Evolutionary conservation across 2,888 invertebrate species (phyloP).

Genomic region (Orgyia antiqua): DNA sequence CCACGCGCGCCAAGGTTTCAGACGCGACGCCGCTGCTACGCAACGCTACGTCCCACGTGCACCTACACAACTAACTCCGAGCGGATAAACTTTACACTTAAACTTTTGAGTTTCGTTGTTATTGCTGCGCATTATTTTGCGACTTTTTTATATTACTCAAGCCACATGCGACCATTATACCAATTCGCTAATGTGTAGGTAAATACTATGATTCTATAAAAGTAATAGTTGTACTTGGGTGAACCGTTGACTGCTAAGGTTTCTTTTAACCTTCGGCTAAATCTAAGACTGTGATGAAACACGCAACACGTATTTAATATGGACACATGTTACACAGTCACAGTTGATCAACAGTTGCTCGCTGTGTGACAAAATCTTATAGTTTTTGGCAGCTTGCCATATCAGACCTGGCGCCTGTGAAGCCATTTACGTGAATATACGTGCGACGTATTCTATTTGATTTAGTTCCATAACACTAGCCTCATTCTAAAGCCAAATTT

Average conservation of each 20-base stretch:
- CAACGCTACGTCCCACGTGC: conserved; percentile 15
- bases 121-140: conserved; percentile 40
- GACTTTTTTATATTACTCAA: conserved; percentile 36
- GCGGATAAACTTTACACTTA: conserved; percentile 7
- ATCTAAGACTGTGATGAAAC: conserved; percentile 6
- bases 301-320: conserved; percentile 14
- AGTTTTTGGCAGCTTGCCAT: conserved; percentile 23
- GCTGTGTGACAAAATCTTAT: conserved; percentile 16
- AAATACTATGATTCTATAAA: no score
- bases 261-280: no score
- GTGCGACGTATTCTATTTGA: background rate
- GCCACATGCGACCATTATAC: conserved; percentile 43
- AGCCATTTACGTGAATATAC: background rate
- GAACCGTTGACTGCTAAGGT: no score
- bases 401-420: conserved; percentile 1
- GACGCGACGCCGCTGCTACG: conserved; percentile 14
- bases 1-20: conserved; percentile 18
- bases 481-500: background rate
- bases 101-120: conserved; percentile 39
- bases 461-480: background rate
- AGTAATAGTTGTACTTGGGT: no score
- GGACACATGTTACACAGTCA: conserved; percentile 10
- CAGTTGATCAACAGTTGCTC: conserved; percentile 29
- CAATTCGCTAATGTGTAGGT: no score
- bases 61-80: conserved; percentile 6